These are phyloP conservation scores for Popillia japonica DNA, from an alignment of 1,140 invertebrate species.

Conservation along the genomic window DNA sequence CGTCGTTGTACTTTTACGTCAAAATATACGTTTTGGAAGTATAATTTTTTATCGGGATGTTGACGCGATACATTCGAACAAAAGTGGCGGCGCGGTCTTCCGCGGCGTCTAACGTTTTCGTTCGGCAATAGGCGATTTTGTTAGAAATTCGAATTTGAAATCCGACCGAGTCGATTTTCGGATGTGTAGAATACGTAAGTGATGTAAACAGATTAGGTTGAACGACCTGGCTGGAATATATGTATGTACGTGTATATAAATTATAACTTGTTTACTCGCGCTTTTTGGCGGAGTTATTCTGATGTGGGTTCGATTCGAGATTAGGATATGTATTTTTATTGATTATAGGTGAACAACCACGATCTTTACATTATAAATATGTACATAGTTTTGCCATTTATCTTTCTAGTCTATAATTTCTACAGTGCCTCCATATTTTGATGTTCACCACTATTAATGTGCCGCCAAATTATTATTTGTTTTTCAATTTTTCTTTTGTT, in stretches of 20 bases:
- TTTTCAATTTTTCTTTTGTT: no score
- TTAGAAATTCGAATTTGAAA: not conserved
- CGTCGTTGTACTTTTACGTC: not conserved
- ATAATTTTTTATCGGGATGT: not conserved
- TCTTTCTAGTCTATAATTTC: no score
- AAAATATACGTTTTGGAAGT: not conserved
- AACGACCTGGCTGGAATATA: not conserved
- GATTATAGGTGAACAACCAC: not conserved
- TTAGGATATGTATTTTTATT: not conserved
- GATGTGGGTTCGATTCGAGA: not conserved
- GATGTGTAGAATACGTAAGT: not conserved
- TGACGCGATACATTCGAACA: not conserved
- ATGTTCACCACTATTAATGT: no score
- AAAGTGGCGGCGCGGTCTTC: not conserved
- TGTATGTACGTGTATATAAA: not conserved
- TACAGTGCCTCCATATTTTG: no score
- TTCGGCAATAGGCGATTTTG: not conserved
- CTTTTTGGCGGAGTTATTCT: not conserved
- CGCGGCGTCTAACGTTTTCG: not conserved
- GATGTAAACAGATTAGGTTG: not conserved
- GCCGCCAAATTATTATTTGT: no score
- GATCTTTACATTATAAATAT: not conserved
- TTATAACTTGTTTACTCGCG: not conserved
- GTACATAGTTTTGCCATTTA: no score
- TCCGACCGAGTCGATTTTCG: not conserved